Conservation (phyloP, 23 tunicate species). For the Styela plicata region DNA sequence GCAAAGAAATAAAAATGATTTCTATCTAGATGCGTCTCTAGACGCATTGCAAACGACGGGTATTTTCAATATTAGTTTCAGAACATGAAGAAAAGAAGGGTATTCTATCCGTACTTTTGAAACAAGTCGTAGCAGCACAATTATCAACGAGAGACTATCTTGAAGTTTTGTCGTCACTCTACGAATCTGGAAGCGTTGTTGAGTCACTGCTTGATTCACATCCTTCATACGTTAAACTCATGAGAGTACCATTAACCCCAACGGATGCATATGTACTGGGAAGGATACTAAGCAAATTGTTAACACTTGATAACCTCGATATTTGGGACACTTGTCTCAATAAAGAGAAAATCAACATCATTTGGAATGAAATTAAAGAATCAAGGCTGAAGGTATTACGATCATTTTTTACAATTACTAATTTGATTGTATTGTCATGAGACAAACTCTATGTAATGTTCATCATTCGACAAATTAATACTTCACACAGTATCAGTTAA, state of each 20-base stretch:
- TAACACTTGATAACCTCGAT: neutral
- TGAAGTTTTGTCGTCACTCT: neutral
- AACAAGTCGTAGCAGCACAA: neutral
- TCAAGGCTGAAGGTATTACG: neutral
- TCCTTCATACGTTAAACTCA: neutral
- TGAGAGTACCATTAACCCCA: neutral
- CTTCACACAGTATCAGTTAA: too few species aligned
- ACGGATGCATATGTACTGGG: neutral
- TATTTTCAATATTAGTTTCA: too few species aligned
- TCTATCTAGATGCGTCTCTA: neutral
- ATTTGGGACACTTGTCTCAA: neutral
- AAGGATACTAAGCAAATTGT: neutral
- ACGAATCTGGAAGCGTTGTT: neutral
- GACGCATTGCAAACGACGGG: neutral
- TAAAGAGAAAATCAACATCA: neutral
- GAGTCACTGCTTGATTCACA: neutral
- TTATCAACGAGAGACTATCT: neutral
- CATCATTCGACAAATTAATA: too few species aligned
- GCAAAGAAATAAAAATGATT: too few species aligned
- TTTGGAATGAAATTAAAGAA: neutral
- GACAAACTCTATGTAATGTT: too few species aligned
- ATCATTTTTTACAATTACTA: too few species aligned
- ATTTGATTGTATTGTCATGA: too few species aligned
- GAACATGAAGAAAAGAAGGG: neutral
- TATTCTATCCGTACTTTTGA: neutral